Evolutionary conservation across 2,113 vertebrate genomes (phyloP).

Genomic region (Rhinichthys klamathensis): DNA sequence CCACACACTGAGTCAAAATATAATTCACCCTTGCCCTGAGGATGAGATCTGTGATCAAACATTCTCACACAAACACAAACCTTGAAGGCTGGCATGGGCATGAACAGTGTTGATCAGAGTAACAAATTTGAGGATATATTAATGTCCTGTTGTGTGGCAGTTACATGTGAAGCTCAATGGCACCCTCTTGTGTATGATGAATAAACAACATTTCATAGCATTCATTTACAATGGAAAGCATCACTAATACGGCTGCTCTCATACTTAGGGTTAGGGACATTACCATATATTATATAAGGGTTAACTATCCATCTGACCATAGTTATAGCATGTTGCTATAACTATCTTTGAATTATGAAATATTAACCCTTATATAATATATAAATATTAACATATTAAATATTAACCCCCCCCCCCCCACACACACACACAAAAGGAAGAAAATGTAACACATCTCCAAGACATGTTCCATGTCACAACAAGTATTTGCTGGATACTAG

Average conservation of each 20-base stretch:
- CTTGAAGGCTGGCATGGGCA: not conserved
- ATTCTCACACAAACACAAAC: slow-evolving; percentile 4
- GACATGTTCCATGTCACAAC: slow-evolving; percentile 9
- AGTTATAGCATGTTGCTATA: not conserved
- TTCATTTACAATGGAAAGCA: not conserved
- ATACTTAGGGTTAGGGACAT: not conserved
- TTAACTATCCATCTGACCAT: too few species aligned
- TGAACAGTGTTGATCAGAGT: not conserved
- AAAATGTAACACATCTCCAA: not conserved
- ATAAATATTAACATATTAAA: too few species aligned
- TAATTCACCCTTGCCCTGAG: slow-evolving; percentile 18
- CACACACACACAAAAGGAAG: too few species aligned
- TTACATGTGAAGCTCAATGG: slow-evolving; percentile 13
- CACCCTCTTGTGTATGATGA: slow-evolving; percentile 25
- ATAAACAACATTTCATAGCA: not conserved
- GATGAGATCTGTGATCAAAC: slow-evolving; percentile 25
- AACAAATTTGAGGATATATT: not conserved
- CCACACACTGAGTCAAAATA: slow-evolving; percentile 33
- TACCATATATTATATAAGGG: not conserved
- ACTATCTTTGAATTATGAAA: too few species aligned
- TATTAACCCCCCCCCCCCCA: too few species aligned
- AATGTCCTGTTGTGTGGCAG: not conserved
- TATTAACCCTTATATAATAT: too few species aligned
- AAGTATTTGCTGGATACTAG: not conserved
- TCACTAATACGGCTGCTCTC: not conserved